Base-by-base conservation (phyloP, 1,140 invertebrate genomes). In the Anastrepha obliqua region DNA sequence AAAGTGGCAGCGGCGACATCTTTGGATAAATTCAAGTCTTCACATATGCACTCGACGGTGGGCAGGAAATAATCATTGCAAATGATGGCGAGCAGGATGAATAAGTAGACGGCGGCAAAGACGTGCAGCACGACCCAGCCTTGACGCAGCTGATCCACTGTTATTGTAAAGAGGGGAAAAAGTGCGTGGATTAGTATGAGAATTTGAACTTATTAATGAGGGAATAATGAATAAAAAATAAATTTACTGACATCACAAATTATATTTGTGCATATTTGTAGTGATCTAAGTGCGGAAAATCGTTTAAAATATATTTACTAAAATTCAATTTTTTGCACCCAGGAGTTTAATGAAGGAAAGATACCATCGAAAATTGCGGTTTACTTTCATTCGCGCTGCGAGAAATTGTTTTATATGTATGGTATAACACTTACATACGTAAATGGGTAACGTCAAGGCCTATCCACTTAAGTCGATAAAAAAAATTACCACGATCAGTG, bases 1-100 rank as follows among this genome's bases (percentile, higher is more conserved):
- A 98, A 98, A 0, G 98, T 99, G 0, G 98, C 98, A 0, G 97
- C 98, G 0, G 97, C 97, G 9, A 98, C 96, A 92, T 98, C 97
- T 90, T 95, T 94, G 13, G 96, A 96, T 91, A 97, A 95, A 88
- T 96, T 95, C 39, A 97, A 92, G 87, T 95, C 95, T 51, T 96
- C 95, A 91, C 97, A 97, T 89, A 98, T 97, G 88, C 96, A 95
- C 91, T 98, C 97, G 2, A 98, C 95, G 1, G 96, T 95, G 0
- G 97, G 97, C 17, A 98, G 94, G 89, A 98, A 97, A 90, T 97
- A 98, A 90, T 97, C 96, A 90, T 98, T 97, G 93, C 97, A 98
- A 2, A 98, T 96, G 51, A 97, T 95, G 1, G 97, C 97, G 15
- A 98, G 94, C 9, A 97, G 89, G 3, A 96, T 94, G 89, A 97